Evolutionary conservation across 2,113 vertebrate genomes (phyloP).

Genomic region (Otis tarda): DNA sequence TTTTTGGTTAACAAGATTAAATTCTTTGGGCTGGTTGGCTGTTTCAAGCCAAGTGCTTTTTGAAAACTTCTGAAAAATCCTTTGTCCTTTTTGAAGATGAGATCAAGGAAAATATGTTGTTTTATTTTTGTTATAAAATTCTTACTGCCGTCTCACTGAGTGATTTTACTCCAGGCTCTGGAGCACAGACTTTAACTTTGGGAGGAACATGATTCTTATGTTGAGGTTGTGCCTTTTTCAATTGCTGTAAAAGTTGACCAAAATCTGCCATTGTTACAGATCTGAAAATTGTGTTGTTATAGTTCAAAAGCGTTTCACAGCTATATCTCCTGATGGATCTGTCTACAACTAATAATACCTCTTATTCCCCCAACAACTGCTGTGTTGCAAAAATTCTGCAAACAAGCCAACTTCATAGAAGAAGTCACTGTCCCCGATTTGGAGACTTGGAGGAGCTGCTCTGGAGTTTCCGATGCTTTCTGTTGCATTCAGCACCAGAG

Average conservation of each 20-base stretch:
- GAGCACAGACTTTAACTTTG: background rate
- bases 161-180: background rate
- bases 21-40: background rate
- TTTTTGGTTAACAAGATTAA: background rate
- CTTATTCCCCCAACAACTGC: background rate
- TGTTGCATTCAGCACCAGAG: background rate
- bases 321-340: background rate
- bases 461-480: background rate
- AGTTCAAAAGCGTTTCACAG: background rate
- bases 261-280: background rate
- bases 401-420: background rate
- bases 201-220: background rate
- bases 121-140: conserved; percentile 9
- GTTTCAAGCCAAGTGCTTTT: background rate
- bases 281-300: background rate
- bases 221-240: background rate
- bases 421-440: background rate
- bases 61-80: background rate
- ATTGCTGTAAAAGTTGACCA: background rate
- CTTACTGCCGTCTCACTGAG: background rate
- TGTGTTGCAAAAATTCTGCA: background rate
- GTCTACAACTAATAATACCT: background rate
- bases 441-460: background rate
- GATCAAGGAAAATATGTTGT: background rate
- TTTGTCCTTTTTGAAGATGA: background rate